A percentile compares a stretch with the other conserved stretches of the same genome.
Evolutionary conservation across 1,140 invertebrate species (phyloP).

Genomic region (Leptinotarsa defecta): DNA sequence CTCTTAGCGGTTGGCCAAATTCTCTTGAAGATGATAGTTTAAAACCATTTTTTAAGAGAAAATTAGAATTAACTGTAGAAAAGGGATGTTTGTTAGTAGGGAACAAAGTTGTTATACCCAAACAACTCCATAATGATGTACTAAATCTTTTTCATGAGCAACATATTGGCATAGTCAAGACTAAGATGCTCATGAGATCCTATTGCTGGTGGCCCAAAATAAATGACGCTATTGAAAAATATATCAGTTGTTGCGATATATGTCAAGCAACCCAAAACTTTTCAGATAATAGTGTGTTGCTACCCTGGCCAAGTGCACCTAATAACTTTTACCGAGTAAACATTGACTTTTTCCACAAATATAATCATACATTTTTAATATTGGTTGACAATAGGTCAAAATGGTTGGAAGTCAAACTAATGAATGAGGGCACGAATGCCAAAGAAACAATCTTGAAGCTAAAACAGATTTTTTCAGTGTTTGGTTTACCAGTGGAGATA

Average conservation of each 20-base stretch:
- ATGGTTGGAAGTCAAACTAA: not conserved
- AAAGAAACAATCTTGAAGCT: slow-evolving; percentile 11
- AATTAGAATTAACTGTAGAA: too few relatives aligned
- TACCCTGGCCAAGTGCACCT: not conserved
- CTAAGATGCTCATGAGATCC: not conserved
- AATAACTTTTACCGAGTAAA: slow-evolving; percentile 31
- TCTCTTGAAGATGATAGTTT: too few relatives aligned
- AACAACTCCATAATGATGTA: too few relatives aligned
- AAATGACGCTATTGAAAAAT: slow-evolving; percentile 18
- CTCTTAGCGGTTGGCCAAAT: too few relatives aligned
- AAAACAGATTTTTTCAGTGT: slow-evolving; percentile 27
- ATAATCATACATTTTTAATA: slow-evolving; percentile 1
- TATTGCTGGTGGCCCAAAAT: slow-evolving; percentile 15
- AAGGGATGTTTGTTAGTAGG: too few relatives aligned
- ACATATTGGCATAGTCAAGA: too few relatives aligned
- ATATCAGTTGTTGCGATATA: slow-evolving; percentile 26
- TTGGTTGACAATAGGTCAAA: slow-evolving; percentile 27
- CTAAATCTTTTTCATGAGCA: too few relatives aligned
- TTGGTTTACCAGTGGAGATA: slow-evolving; percentile 27
- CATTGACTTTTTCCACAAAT: slow-evolving; percentile 29
- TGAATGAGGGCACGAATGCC: not conserved
- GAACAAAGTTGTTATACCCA: too few relatives aligned
- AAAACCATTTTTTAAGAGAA: too few relatives aligned
- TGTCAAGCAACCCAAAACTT: too few relatives aligned
- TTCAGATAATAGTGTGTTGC: too few relatives aligned